Percentiles rank a stretch among this genome's conserved stretches.
Evolutionary conservation across 2,888 invertebrate species (phyloP).

Genomic region (Watsonalla binaria): DNA sequence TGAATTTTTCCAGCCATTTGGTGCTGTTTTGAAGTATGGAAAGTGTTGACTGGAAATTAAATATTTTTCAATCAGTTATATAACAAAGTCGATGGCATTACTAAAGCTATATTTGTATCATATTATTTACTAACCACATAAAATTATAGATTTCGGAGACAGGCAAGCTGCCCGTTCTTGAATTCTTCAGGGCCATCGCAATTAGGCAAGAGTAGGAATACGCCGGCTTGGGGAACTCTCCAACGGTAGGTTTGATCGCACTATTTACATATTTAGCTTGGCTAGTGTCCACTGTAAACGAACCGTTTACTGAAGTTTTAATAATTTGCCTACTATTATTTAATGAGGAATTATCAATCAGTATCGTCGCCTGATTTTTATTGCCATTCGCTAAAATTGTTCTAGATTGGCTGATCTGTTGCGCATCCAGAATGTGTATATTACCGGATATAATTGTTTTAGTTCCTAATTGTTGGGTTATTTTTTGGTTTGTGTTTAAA

Average conservation of each 20-base stretch:
- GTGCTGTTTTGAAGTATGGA: slow-evolving; percentile 98
- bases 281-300: slow-evolving; percentile 61
- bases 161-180: slow-evolving; percentile 94
- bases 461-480: slow-evolving; percentile 63
- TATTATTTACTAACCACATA: slow-evolving; percentile 87
- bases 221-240: slow-evolving; percentile 94
- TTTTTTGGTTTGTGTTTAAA: slow-evolving; percentile 66
- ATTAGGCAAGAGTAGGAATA: slow-evolving; percentile 99
- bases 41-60: slow-evolving; percentile 91
- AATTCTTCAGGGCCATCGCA: slow-evolving; percentile 98
- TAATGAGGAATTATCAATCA: slow-evolving; percentile 71
- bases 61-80: slow-evolving; percentile 13
- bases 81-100: neutral
- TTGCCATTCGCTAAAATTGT: slow-evolving; percentile 70
- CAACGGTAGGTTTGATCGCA: slow-evolving; percentile 66
- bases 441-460: slow-evolving; percentile 76
- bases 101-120: neutral
- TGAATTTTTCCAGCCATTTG: slow-evolving; percentile 99
- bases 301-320: slow-evolving; percentile 63
- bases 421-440: slow-evolving; percentile 74
- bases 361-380: slow-evolving; percentile 70
- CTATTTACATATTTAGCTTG: slow-evolving; percentile 64
- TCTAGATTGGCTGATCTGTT: slow-evolving; percentile 61
- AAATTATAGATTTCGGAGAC: slow-evolving; percentile 99
- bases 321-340: slow-evolving; percentile 71